Evolutionary conservation across 1,140 invertebrate genomes (phyloP), one percentile per base, ranked within the genome.

Genomic region (Megalopta genalis): DNA sequence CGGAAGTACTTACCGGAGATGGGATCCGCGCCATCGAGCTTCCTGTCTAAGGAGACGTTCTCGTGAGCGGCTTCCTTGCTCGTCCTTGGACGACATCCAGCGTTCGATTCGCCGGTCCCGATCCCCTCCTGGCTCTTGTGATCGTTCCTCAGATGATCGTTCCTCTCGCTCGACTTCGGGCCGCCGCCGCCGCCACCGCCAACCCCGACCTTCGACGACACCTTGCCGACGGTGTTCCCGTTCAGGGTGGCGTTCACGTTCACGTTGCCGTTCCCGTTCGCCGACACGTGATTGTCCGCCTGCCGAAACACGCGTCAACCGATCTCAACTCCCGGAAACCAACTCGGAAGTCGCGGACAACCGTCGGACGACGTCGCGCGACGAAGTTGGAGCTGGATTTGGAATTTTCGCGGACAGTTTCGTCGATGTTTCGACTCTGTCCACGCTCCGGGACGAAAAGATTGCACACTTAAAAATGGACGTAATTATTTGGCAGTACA

Each of bases 1-100:
- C 77, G 80, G 77, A 83, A 76, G 64, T 86, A 91, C 90, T 91
- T 77, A 91, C 90, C 90, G 82, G 90, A 88, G 78, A 90, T 89
- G 84, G 83, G 80, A 84, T 90, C 90, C 82, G 85, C 84, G 80
- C 83, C 81, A 87, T 91, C 90, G 85, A 88, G 85, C 81, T 91
- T 91, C 82, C 88, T 89, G 68, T 91, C 90, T 70, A 78, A 75
- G 75, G 71, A 83, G 81, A 75, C 83, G 60, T 80, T 87, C 78
- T 91, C 88, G 66, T 91, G 88, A 74, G 75, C 84, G 23, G 83
- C 73, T 76, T 91, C 90, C 83, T 91, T 90, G 71, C 70, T 86
- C 69, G 87, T 74, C 83, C 89, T 91, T 84, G 87, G 89, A 82
- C 89, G 87, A 78, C 83, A 85, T 78, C 88, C 87, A 78, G 89